phyloP scores from a whole-genome alignment of 2,797 vertebrate species.

The Tenualosa ilisha region DNA sequence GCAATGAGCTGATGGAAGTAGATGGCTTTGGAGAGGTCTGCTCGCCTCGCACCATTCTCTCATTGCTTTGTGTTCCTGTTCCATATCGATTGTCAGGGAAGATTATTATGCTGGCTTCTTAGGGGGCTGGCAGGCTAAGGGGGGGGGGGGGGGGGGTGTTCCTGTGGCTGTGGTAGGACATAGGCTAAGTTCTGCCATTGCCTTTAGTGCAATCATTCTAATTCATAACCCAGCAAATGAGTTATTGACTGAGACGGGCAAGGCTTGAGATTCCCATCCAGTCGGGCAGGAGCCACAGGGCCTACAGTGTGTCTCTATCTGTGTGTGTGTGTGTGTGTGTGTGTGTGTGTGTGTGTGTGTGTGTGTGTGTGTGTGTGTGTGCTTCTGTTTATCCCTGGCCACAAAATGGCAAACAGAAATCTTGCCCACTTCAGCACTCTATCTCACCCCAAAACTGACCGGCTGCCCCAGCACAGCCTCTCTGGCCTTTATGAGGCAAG shows the following conservation, averaged over 20 bases:
- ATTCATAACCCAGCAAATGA: conserved; percentile 76
- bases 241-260: conserved; percentile 69
- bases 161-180: conserved; percentile 54
- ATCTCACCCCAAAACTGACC: neutral
- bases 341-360: conserved; percentile 32
- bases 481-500: neutral
- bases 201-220: conserved; percentile 72
- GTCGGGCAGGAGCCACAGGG: neutral
- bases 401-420: neutral
- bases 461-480: neutral
- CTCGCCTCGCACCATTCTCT: conserved; percentile 38
- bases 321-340: conserved; percentile 17
- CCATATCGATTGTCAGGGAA: conserved; percentile 64
- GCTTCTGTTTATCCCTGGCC: conserved; percentile 50
- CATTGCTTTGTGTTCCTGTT: conserved; percentile 44
- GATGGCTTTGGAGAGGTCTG: conserved; percentile 26
- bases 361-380: conserved; percentile 27
- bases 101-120: conserved; percentile 71
- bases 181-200: conserved; percentile 61
- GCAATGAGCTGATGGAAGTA: conserved; percentile 56
- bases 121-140: neutral
- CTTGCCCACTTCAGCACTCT: neutral
- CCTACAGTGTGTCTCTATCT: neutral
- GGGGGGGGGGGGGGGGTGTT: neutral
- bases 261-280: conserved; percentile 4